Percentiles rank a stretch among this genome's conserved stretches.
Evolutionary conservation across 2,888 invertebrate genomes (phyloP).

Genomic region (Belgica antarctica): DNA sequence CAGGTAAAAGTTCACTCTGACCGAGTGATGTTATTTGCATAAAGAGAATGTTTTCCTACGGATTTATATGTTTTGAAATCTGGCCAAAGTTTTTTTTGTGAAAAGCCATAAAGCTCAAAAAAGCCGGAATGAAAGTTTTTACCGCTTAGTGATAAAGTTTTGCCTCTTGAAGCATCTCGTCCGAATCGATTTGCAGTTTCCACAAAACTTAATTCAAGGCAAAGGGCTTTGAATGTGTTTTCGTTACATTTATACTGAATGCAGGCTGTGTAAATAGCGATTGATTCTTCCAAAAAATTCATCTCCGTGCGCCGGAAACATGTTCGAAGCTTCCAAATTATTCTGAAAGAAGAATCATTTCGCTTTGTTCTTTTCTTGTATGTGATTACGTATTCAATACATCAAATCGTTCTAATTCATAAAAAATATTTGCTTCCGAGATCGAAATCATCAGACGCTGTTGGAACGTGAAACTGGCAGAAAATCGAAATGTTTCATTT

Average conservation of each 20-base stretch:
- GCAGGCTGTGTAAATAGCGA: not conserved
- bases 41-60: not conserved
- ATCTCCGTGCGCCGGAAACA: not conserved
- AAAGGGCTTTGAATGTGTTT: not conserved
- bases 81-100: too few relatives aligned
- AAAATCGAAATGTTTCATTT: not conserved
- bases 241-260: not conserved
- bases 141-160: conserved; percentile 5
- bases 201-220: not conserved
- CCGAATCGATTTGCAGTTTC: not conserved
- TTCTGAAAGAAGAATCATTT: not conserved
- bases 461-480: not conserved
- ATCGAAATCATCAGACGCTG: not conserved
- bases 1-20: not conserved
- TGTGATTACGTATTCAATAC: not conserved
- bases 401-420: not conserved
- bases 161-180: not conserved
- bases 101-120: conserved; percentile 22
- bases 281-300: not conserved
- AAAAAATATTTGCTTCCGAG: not conserved
- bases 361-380: not conserved
- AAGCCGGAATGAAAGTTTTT: conserved; percentile 26
- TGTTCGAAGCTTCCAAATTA: not conserved
- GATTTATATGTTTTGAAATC: not conserved
- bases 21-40: not conserved